Evolutionary conservation across 2,888 invertebrate genomes (phyloP).

Genomic region (Cerastis leucographa): DNA sequence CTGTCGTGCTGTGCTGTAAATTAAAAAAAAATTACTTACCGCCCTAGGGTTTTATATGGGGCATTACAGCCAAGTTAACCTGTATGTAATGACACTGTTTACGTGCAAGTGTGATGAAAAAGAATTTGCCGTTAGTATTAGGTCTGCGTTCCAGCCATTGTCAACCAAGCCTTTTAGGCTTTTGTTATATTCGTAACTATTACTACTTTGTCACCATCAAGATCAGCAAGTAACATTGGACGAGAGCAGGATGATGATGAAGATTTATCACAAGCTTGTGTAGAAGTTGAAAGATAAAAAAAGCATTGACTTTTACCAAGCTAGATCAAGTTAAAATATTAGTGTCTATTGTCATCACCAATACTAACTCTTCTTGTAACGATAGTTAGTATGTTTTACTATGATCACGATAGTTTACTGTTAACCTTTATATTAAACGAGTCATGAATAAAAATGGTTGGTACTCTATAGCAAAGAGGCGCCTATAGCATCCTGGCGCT

Average conservation of each 20-base stretch:
- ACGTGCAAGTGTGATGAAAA: too few relatives aligned
- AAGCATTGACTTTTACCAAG: background rate
- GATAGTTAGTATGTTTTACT: background rate
- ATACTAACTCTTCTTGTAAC: background rate
- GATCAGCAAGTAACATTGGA: background rate
- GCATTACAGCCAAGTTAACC: too few relatives aligned
- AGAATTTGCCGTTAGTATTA: background rate
- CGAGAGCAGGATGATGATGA: too few relatives aligned
- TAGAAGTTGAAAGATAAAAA: too few relatives aligned
- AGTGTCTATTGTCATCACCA: background rate
- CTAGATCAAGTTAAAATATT: background rate
- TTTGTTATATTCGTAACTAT: background rate
- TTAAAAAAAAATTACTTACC: too few relatives aligned
- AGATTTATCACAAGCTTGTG: background rate
- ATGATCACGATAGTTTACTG: background rate
- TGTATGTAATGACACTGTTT: too few relatives aligned
- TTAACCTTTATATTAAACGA: constrained; percentile 10
- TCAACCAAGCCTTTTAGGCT: background rate
- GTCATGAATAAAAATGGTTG: constrained; percentile 41
- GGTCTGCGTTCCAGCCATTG: background rate
- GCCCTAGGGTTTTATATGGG: too few relatives aligned
- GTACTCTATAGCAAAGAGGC: constrained; percentile 7
- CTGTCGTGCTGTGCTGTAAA: too few relatives aligned
- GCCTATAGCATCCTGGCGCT: constrained; percentile 45
- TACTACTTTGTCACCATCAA: background rate